These are phyloP conservation scores for Abrostola tripartita DNA, from an alignment of 2,888 invertebrate species.

Conservation along the genomic window DNA sequence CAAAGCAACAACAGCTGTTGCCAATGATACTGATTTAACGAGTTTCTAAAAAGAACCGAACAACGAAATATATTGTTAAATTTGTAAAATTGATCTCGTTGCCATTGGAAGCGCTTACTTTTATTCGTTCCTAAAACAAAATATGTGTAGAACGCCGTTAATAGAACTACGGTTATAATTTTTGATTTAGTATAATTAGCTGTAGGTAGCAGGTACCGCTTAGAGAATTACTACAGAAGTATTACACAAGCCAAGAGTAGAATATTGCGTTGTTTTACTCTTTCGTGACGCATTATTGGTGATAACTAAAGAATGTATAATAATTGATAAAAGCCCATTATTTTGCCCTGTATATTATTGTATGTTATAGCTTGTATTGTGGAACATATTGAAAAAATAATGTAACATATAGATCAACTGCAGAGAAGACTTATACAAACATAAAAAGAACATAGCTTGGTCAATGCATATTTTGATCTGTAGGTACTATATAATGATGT, in stretches of 20 bases:
- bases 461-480: too few species aligned
- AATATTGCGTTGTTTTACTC: constrained; percentile 11
- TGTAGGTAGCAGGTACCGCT: constrained; percentile 15
- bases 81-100: too few species aligned
- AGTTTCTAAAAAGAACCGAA: constrained; percentile 48
- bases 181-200: constrained; percentile 37
- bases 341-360: too few species aligned
- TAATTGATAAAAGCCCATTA: too few species aligned
- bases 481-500: too few species aligned
- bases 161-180: constrained; percentile 14
- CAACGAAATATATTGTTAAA: constrained; percentile 32
- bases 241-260: constrained; percentile 23
- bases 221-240: constrained; percentile 26
- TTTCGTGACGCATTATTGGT: background rate
- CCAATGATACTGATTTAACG: constrained; percentile 48
- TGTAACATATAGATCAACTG: too few species aligned
- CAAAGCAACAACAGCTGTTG: constrained; percentile 43
- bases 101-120: constrained; percentile 9
- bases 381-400: too few species aligned
- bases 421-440: too few species aligned
- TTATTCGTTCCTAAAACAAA: constrained; percentile 25
- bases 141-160: constrained; percentile 32
- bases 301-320: too few species aligned
- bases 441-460: too few species aligned
- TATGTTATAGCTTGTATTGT: too few species aligned